A percentile compares a stretch with the other conserved stretches of the same genome.
phyloP scores from a whole-genome alignment of 2,888 invertebrate genomes.

The Cephus sareptanus region DNA sequence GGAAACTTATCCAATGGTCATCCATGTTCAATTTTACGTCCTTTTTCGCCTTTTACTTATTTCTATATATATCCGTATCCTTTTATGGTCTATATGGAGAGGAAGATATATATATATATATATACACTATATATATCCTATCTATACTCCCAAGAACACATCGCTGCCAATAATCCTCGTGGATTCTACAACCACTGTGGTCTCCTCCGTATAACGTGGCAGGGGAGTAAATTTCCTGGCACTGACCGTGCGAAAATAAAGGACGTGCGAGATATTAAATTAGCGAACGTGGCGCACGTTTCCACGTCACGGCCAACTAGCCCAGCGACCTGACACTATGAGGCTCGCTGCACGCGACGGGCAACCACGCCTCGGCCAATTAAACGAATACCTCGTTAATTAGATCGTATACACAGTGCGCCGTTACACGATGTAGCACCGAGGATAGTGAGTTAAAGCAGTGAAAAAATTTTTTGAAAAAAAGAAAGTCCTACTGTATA shows the following conservation, averaged over 20 bases:
- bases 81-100: constrained; percentile 2
- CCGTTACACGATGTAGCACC: constrained; percentile 1
- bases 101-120: too few relatives aligned
- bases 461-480: too few relatives aligned
- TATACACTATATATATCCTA: too few relatives aligned
- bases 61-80: constrained; percentile 3
- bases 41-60: constrained; percentile 1
- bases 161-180: too few relatives aligned
- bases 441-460: too few relatives aligned
- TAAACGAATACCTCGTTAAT: constrained; percentile 23
- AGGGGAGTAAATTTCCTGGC: constrained; percentile 62
- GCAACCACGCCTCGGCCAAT: constrained; percentile 23
- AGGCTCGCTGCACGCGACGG: constrained; percentile 32
- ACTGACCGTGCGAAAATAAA: constrained; percentile 63
- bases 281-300: constrained; percentile 41
- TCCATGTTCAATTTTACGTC: neutral
- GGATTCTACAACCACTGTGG: too few relatives aligned
- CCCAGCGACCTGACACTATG: constrained; percentile 22
- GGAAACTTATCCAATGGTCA: constrained; percentile 3
- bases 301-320: constrained; percentile 27
- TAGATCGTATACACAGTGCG: constrained; percentile 16
- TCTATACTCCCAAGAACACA: too few relatives aligned
- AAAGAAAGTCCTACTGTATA: too few relatives aligned
- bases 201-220: constrained; percentile 46
- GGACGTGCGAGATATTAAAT: constrained; percentile 62